Evolutionary conservation across 2,888 invertebrate genomes (phyloP).

Genomic region (Elgonia sp.): DNA sequence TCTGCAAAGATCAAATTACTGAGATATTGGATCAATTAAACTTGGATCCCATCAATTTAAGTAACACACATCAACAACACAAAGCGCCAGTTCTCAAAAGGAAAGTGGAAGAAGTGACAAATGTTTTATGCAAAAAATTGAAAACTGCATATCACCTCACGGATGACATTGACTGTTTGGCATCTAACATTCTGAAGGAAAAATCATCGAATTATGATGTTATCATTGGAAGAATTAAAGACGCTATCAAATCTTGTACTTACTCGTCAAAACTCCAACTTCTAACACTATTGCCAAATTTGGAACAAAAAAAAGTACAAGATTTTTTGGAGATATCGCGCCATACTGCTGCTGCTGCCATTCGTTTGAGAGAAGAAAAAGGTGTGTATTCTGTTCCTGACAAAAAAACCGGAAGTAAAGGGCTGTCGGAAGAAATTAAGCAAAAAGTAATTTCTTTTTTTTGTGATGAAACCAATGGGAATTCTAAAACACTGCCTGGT

Average conservation of each 20-base stretch:
- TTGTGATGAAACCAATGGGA: slow-evolving; percentile 38
- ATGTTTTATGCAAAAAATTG: slow-evolving; percentile 27
- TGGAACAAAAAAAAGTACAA: slow-evolving; percentile 40
- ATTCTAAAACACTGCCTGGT: slow-evolving; percentile 41
- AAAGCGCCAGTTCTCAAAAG: slow-evolving; percentile 26
- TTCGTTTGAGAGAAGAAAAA: slow-evolving; percentile 30
- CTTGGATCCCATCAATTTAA: slow-evolving; percentile 29
- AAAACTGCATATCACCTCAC: slow-evolving; percentile 47
- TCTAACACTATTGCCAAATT: slow-evolving; percentile 38
- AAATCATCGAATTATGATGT: slow-evolving; percentile 32
- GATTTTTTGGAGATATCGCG: slow-evolving; percentile 32
- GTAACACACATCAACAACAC: background rate
- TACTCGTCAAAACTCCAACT: slow-evolving; percentile 36
- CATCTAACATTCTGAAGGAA: slow-evolving; percentile 21
- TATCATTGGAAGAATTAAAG: slow-evolving; percentile 29
- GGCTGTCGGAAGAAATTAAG: slow-evolving; percentile 24
- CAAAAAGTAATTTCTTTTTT: slow-evolving; percentile 36
- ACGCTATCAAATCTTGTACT: slow-evolving; percentile 26
- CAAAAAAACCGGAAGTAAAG: slow-evolving; percentile 28
- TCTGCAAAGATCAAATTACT: slow-evolving; percentile 30
- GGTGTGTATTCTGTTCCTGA: slow-evolving; percentile 26
- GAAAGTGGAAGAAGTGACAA: slow-evolving; percentile 30
- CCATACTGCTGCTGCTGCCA: slow-evolving; percentile 35
- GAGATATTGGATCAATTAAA: slow-evolving; percentile 41
- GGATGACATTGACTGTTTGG: slow-evolving; percentile 36